A percentile compares a stretch with the other conserved stretches of the same genome.
Conservation (phyloP, 2,888 invertebrate genomes). For the Athalia rosae region DNA sequence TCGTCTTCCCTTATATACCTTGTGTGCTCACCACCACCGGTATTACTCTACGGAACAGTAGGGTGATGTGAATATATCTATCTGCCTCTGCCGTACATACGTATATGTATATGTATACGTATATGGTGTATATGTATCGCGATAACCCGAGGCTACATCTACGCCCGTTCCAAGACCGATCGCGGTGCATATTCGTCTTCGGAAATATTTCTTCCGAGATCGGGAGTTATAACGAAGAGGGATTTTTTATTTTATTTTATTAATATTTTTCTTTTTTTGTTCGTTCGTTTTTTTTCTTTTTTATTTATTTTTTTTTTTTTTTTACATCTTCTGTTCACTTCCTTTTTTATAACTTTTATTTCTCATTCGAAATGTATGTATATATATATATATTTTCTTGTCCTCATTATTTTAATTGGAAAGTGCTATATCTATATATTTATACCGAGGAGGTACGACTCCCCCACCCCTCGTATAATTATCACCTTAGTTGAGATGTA, state of each 20-base stretch:
- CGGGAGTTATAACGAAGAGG: slow-evolving; percentile 32
- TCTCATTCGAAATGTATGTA: no score
- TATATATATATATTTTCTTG: no score
- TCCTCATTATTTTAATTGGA: slow-evolving; percentile 41
- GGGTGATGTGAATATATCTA: slow-evolving; percentile 69
- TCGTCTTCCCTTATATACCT: slow-evolving; percentile 27
- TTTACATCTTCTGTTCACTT: no score
- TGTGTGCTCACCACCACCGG: not conserved
- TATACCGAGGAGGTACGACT: slow-evolving; percentile 10
- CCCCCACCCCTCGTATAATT: slow-evolving; percentile 22
- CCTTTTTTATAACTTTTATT: no score
- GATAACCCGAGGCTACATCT: slow-evolving; percentile 55
- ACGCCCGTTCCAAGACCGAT: not conserved
- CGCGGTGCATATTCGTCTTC: slow-evolving; percentile 35
- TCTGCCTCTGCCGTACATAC: slow-evolving; percentile 70
- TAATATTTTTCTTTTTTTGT: not conserved
- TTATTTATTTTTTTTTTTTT: not conserved
- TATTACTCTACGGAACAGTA: slow-evolving; percentile 43
- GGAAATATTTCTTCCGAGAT: slow-evolving; percentile 13
- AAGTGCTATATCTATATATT: slow-evolving; percentile 24
- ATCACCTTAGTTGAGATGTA: slow-evolving; percentile 36
- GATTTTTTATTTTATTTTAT: slow-evolving; percentile 4
- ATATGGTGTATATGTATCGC: slow-evolving; percentile 70
- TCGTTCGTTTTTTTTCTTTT: not conserved
- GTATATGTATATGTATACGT: slow-evolving; percentile 70